These are phyloP conservation scores for Pteropus rufus DNA, from an alignment of 2,797 vertebrate genomes.

Conservation along the genomic window DNA sequence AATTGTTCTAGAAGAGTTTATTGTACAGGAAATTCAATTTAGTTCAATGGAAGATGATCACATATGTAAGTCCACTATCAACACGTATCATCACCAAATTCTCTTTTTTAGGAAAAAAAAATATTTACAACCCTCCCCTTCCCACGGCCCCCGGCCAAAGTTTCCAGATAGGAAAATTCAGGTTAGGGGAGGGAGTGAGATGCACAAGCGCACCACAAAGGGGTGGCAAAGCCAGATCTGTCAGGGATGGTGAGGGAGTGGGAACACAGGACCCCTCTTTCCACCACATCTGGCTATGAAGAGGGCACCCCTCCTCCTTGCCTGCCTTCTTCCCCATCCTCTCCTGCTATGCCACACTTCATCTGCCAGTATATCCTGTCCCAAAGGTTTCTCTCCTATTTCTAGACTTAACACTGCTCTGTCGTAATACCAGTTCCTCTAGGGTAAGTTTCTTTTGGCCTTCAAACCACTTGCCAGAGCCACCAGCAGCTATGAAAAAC, in stretches of 20 bases:
- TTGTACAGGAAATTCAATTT: background rate
- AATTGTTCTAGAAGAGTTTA: background rate
- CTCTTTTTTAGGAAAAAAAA: background rate
- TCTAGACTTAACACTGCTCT: background rate
- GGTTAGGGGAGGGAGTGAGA: rapidly evolving
- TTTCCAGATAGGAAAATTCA: background rate
- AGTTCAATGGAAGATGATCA: background rate
- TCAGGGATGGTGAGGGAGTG: background rate
- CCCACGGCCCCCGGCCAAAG: background rate
- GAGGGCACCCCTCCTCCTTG: rapidly evolving
- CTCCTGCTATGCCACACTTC: background rate
- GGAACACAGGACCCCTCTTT: background rate
- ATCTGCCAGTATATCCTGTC: background rate
- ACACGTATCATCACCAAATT: background rate
- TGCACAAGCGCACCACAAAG: rapidly evolving
- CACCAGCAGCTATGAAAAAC: background rate
- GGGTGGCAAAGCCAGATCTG: background rate
- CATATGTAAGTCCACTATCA: background rate
- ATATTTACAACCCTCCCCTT: background rate
- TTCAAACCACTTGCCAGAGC: background rate
- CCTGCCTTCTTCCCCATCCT: background rate
- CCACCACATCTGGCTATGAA: no score
- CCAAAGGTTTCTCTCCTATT: background rate
- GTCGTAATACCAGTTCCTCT: background rate
- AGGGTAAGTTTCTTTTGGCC: background rate